These are phyloP conservation scores for Ptychoptera contaminata DNA, from an alignment of 2,888 invertebrate species.

Conservation along the genomic window DNA sequence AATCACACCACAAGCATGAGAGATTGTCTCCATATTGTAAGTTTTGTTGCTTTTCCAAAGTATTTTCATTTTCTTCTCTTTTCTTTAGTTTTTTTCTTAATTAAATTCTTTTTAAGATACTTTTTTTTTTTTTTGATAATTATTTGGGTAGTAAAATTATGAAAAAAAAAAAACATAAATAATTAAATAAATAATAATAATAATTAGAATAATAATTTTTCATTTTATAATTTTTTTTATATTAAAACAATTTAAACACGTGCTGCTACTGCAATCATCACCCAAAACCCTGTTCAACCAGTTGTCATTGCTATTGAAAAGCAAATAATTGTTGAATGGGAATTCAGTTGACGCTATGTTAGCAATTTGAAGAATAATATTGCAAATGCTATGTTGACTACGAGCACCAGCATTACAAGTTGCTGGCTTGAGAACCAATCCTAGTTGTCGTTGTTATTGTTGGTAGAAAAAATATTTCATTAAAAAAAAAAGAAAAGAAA, in stretches of 20 bases:
- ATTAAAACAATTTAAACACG: not conserved
- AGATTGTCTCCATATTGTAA: too few relatives aligned
- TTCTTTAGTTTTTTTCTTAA: too few relatives aligned
- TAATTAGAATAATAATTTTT: conserved; percentile 1
- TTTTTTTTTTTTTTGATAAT: too few relatives aligned
- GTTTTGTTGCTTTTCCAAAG: too few relatives aligned
- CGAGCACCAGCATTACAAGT: conserved; percentile 81
- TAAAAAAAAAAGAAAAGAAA: not conserved
- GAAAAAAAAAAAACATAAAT: conserved; percentile 2
- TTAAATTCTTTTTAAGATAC: too few relatives aligned
- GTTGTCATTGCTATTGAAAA: conserved; percentile 12
- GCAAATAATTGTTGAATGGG: conserved; percentile 9
- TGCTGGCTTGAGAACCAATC: conserved; percentile 96
- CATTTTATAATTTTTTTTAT: not conserved
- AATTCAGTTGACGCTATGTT: conserved; percentile 55
- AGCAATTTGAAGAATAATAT: conserved; percentile 91
- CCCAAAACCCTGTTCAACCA: conserved; percentile 7
- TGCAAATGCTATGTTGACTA: conserved; percentile 87
- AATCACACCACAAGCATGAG: too few relatives aligned
- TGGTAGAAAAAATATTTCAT: too few relatives aligned
- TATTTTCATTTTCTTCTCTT: too few relatives aligned
- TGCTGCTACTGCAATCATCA: not conserved
- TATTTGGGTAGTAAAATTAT: too few relatives aligned
- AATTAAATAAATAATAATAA: conserved; percentile 2
- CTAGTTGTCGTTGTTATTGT: conserved; percentile 39